Conservation (phyloP, 2,797 vertebrate genomes). For the Pampus argenteus region DNA sequence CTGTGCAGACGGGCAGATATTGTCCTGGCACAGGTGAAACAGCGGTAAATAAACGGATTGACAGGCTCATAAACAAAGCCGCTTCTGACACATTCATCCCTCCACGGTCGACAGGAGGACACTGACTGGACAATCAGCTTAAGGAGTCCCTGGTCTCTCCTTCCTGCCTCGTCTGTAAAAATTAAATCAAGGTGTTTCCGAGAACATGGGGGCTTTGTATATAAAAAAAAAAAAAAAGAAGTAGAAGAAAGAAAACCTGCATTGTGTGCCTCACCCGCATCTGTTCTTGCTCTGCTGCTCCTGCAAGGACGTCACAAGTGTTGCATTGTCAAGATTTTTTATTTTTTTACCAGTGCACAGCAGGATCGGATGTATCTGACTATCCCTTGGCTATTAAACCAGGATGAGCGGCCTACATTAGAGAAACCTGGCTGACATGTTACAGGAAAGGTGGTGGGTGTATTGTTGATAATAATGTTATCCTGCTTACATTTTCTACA, state of each 20-base stretch:
- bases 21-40: constrained; percentile 81
- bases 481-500: constrained; percentile 69
- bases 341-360: constrained; percentile 29
- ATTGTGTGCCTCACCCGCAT: constrained; percentile 56
- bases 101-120: constrained; percentile 65
- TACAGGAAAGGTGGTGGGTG: constrained; percentile 70
- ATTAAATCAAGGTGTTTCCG: constrained; percentile 93
- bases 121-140: constrained; percentile 80
- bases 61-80: constrained; percentile 74
- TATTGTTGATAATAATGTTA: constrained; percentile 71
- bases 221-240: constrained; percentile 27
- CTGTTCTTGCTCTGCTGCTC: constrained; percentile 65
- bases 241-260: constrained; percentile 39
- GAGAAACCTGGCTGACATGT: constrained; percentile 60
- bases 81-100: constrained; percentile 59
- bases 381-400: constrained; percentile 48
- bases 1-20: constrained; percentile 47
- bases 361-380: constrained; percentile 56
- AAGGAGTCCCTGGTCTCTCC: constrained; percentile 82
- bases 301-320: constrained; percentile 61
- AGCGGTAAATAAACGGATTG: constrained; percentile 76
- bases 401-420: constrained; percentile 49
- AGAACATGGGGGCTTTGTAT: constrained; percentile 84
- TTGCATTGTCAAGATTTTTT: constrained; percentile 55
- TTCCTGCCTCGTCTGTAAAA: constrained; percentile 85